Base-by-base conservation (phyloP, 2,888 invertebrate genomes). In the Eupithecia insigniata region DNA sequence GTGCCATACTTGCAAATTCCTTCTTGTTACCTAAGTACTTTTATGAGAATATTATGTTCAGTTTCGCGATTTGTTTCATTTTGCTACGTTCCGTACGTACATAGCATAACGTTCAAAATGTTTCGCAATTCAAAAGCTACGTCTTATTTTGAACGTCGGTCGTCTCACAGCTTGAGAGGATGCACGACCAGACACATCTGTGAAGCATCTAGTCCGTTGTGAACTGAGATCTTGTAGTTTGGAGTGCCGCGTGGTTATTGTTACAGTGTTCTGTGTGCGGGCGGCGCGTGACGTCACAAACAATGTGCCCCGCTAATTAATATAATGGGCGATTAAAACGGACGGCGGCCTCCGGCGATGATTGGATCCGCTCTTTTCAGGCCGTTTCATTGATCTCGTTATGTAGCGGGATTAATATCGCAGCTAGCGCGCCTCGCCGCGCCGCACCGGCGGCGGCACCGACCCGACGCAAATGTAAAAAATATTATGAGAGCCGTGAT, bases 321-420 rank as follows among this genome's bases (percentile, higher is more conserved):
- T 71, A 69, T 68, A 74, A 71, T 71, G 66, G 32, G 69, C 39
- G 66, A 43, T 65, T 66, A 55, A 55, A 51, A 46, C 30, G 16
- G 55, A 46, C 14, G 55, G 34, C 72, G 32, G 32, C 12, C 34
- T 22, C 16, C 43, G 32, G 30, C 60, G 64, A 58, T 73, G 70
- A 73, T 73, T 73, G 73, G 73, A 70, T 68, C 36, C 61, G 61
- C 68, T 68, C 55, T 68, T 68, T 68, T 67, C 51, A 67, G 39
- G 30, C 60, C 51, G 66, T 70, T 68, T 67, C 36, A 66, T 68
- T 73, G 61, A 68, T 70, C 73, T 70, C 73, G 73, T 68, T 70
- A 60, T 30, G 55, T 46, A 70, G 67, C 30, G 66, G 64, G 73
- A 73, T 73, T 71, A 70, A 73, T 73, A 66, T 65, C 66, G 43